These are phyloP conservation scores for Aplochiton taeniatus DNA, from an alignment of 2,797 vertebrate species.

Conservation along the genomic window DNA sequence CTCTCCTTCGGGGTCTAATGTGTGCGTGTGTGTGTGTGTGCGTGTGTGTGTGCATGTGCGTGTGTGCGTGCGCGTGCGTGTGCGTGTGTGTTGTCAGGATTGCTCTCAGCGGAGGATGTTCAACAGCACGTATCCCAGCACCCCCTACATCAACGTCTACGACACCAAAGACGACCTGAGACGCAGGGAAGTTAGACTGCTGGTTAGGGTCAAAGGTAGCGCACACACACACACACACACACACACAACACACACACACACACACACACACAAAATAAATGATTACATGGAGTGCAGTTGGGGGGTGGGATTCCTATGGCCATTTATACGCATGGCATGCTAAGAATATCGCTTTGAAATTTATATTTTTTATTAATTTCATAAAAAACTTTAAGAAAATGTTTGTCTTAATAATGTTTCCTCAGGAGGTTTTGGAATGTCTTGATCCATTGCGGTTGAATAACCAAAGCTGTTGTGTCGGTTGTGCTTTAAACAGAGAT, in stretches of 20 bases:
- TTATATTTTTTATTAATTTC: too few relatives aligned
- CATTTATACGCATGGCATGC: too few relatives aligned
- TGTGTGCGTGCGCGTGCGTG: conserved; percentile 56
- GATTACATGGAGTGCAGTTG: not conserved
- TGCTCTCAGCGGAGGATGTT: conserved; percentile 83
- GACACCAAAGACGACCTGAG: conserved; percentile 76
- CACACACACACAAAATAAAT: not conserved
- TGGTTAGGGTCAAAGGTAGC: conserved; percentile 78
- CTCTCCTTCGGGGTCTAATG: not conserved
- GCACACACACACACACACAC: not conserved
- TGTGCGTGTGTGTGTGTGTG: not conserved
- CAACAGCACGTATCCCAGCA: conserved; percentile 75
- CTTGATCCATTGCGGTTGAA: too few relatives aligned
- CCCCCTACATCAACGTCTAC: conserved; percentile 81
- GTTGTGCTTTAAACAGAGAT: conserved; percentile 55
- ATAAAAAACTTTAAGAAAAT: too few relatives aligned
- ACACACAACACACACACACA: not conserved
- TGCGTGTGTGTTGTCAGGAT: conserved; percentile 67
- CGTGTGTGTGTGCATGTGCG: conserved; percentile 19
- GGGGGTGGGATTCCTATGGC: too few relatives aligned
- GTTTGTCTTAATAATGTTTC: too few relatives aligned
- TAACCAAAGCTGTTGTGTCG: not conserved
- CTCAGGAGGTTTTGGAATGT: too few relatives aligned
- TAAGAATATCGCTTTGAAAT: too few relatives aligned
- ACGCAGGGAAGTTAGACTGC: conserved; percentile 65